These are phyloP conservation scores for Drosophila demipolita DNA, from an alignment of 2,888 invertebrate species.

Conservation along the genomic window DNA sequence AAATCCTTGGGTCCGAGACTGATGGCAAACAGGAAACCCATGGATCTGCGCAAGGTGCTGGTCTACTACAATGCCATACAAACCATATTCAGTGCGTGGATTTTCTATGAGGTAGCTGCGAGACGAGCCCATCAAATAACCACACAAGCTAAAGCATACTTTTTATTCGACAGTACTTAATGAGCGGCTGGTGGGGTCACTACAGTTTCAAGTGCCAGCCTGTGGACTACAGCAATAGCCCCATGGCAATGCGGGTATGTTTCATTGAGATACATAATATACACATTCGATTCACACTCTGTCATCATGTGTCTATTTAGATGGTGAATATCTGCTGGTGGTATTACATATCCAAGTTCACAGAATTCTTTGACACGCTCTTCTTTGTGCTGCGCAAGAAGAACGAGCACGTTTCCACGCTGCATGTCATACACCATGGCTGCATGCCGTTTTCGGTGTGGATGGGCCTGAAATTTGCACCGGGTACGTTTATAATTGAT, in stretches of 20 bases:
- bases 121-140: background rate
- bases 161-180: constrained; percentile 86
- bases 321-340: constrained; percentile 98
- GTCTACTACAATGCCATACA: constrained; percentile 95
- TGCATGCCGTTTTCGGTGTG: constrained; percentile 98
- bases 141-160: background rate
- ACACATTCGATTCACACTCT: background rate
- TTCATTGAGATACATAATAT: background rate
- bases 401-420: constrained; percentile 95
- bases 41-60: constrained; percentile 91
- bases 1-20: constrained; percentile 92
- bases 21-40: constrained; percentile 96
- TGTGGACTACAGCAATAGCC: constrained; percentile 92
- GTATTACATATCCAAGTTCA: constrained; percentile 98
- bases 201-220: constrained; percentile 95
- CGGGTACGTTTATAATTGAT: constrained; percentile 87
- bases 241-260: constrained; percentile 89
- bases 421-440: constrained; percentile 98
- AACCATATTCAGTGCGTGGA: constrained; percentile 95
- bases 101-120: constrained; percentile 93
- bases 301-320: constrained; percentile 85
- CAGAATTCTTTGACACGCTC: constrained; percentile 98
- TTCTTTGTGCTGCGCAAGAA: constrained; percentile 98
- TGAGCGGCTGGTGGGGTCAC: constrained; percentile 91
- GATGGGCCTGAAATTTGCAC: constrained; percentile 98